Base-by-base conservation (phyloP, 2,797 vertebrate genomes). In the Apodemus agrarius region DNA sequence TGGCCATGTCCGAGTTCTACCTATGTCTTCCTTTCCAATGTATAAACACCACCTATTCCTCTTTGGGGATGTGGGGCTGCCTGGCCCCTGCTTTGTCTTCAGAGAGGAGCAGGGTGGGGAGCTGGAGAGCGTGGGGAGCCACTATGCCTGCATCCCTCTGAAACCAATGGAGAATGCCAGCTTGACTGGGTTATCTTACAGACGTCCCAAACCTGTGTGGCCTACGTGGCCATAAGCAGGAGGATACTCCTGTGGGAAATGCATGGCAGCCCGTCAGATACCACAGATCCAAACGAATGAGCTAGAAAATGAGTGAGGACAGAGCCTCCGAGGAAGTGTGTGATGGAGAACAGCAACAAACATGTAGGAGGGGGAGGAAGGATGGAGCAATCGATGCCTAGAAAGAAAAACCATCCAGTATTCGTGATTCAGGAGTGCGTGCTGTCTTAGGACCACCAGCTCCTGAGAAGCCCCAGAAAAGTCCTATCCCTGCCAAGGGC, bases 31-130 rank as follows among this genome's bases (percentile, higher is more conserved):
- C 37, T n/a, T 82, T 49, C 84, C 29, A 90, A 3, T 43, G 34
- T 24, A 31, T 72, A 54, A 78, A 34, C 49, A 34, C 65, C 31
- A 75, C 26, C 65, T 40, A 82, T 91, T 75, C 61, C 14, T 88
- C 34, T 92, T 52, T 65, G 72, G 78, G 90, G 49, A 40, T 82
- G 57, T 82, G 89, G 46, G 40, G 11, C 26, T 78, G 31, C n/a
- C 14, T 34, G 84, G 8, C 13, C 3, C 34, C 37, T 86, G 31
- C 24, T 86, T 37, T 93, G 79, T 93, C 49, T 91, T 93, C 80
- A 81, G 90, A 96, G 54, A 87, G 24, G 43, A 92, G 29, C 13
- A 82, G 31, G 3, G 17, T 57, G 74, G 84, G 61, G 96, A 85
- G 75, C 72, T 90, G 12, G 24, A 14, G 3, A 72, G 3, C 40